phyloP scores from a whole-genome alignment of 2,113 vertebrate species.

The Sylvietta virens region DNA sequence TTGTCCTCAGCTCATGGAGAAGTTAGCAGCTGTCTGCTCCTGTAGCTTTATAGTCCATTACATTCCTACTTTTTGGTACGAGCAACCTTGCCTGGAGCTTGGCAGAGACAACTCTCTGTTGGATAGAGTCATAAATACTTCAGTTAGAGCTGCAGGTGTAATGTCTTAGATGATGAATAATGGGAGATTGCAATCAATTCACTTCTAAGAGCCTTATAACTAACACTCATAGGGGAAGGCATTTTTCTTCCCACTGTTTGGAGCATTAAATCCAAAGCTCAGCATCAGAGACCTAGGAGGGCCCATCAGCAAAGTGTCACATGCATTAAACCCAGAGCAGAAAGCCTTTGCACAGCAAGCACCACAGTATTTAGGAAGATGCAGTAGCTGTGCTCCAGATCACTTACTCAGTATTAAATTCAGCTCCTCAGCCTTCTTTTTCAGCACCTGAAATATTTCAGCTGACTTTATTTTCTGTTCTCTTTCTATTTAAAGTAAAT shows the following conservation, averaged over 20 bases:
- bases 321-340: neutral
- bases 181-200: neutral
- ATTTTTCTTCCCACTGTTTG: conserved; percentile 6
- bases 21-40: neutral
- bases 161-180: neutral
- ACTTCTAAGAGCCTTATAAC: neutral
- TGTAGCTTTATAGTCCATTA: neutral
- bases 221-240: neutral
- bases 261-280: neutral
- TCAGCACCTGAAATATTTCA: neutral
- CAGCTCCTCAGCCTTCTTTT: neutral
- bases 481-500: neutral
- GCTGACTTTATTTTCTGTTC: neutral
- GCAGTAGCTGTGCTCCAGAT: neutral
- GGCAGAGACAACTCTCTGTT: neutral
- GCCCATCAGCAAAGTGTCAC: neutral
- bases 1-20: neutral
- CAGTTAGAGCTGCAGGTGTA: neutral
- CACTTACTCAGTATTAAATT: conserved; percentile 6
- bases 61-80: neutral
- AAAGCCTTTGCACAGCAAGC: conserved; percentile 37
- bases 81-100: neutral
- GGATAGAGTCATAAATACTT: neutral
- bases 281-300: conserved; percentile 11
- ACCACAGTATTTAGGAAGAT: neutral